A percentile compares a stretch with the other conserved stretches of the same genome.
These are phyloP conservation scores for Apodemus agrarius DNA, from an alignment of 2,797 vertebrate species.

Conservation along the genomic window DNA sequence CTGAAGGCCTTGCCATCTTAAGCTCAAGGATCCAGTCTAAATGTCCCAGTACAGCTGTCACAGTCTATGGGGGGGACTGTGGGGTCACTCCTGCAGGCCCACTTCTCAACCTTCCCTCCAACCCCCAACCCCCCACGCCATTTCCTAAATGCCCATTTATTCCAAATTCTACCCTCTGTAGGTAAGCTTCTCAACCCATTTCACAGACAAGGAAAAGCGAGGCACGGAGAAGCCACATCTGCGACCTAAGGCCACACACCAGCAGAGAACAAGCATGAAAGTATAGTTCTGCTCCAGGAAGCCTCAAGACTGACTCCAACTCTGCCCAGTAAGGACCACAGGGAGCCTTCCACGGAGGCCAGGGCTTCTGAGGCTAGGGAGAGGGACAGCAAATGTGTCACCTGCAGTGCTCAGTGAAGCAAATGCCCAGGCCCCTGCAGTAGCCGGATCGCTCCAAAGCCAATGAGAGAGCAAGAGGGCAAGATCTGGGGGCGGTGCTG, in stretches of 20 bases:
- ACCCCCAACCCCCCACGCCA: not conserved
- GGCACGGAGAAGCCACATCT: not conserved
- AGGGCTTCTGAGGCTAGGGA: not conserved
- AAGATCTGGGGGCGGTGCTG: not conserved
- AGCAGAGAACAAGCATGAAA: not conserved
- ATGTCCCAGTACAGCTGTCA: conserved; percentile 43
- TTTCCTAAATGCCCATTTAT: not conserved
- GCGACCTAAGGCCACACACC: not conserved
- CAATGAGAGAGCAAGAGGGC: rapidly evolving
- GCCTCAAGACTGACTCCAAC: not conserved
- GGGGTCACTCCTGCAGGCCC: not conserved
- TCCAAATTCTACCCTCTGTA: not conserved
- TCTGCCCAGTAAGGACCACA: not conserved
- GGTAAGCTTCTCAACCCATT: not conserved
- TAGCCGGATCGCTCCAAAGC: not conserved
- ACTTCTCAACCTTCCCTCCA: conserved; percentile 4
- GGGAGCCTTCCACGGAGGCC: not conserved
- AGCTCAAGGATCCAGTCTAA: conserved; percentile 2
- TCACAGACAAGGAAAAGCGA: conserved; percentile 22
- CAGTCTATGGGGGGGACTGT: not conserved
- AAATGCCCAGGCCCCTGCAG: not conserved
- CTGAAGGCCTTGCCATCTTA: not conserved
- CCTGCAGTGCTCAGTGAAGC: not conserved
- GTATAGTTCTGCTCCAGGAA: not conserved
- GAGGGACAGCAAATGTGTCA: not conserved